phyloP scores from a whole-genome alignment of 2,888 invertebrate genomes.

The Brachypalpus laphriformis region DNA sequence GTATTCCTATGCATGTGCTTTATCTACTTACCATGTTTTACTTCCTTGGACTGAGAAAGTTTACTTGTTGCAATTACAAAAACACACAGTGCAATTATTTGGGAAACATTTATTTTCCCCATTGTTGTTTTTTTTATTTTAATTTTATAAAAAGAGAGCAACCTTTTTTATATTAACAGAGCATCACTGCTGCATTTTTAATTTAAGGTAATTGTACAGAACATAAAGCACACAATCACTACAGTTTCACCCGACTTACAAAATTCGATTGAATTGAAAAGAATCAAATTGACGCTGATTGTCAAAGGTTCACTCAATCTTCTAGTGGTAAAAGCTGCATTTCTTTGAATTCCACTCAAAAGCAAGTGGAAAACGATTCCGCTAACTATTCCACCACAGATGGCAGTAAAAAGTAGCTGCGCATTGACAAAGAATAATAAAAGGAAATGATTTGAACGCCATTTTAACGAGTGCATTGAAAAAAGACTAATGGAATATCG shows the following conservation, averaged over 20 bases:
- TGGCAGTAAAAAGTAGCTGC: not conserved
- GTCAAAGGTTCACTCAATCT: conserved; percentile 38
- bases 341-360: not conserved
- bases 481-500: too few relatives aligned
- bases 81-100: conserved; percentile 16
- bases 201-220: too few relatives aligned
- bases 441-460: not conserved
- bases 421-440: too few relatives aligned
- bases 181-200: conserved; percentile 29
- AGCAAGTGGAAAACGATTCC: not conserved
- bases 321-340: conserved; percentile 6
- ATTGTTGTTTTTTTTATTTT: conserved; percentile 1
- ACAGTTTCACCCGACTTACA: not conserved
- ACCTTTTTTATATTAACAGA: not conserved
- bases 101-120: conserved; percentile 26
- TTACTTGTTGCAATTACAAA: conserved; percentile 54
- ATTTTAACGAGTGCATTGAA: too few relatives aligned
- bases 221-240: not conserved
- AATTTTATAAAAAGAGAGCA: not conserved
- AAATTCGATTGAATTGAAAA: conserved; percentile 35
- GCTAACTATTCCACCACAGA: not conserved
- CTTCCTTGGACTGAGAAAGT: conserved; percentile 33
- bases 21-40: conserved; percentile 49
- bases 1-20: not conserved
- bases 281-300: conserved; percentile 23